A percentile compares a stretch with the other conserved stretches of the same genome.
These are phyloP conservation scores for Malurus splendens DNA, from an alignment of 2,797 vertebrate genomes.

Conservation along the genomic window DNA sequence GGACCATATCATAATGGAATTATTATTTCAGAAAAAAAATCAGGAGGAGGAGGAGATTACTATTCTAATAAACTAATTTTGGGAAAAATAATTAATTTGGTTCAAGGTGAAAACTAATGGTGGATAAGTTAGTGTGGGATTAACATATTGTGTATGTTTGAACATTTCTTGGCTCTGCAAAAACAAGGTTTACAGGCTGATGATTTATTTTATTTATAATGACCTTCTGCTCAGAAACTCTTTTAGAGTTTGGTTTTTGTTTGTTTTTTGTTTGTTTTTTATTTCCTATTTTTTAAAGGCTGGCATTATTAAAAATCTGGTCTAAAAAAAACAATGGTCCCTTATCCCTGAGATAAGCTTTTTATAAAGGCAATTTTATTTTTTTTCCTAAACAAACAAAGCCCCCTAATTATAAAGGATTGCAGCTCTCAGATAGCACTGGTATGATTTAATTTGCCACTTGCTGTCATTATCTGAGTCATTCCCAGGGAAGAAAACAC, in stretches of 20 bases:
- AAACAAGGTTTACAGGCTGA: slow-evolving; percentile 5
- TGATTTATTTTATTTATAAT: slow-evolving; percentile 6
- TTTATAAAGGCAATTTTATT: background rate
- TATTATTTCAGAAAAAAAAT: background rate
- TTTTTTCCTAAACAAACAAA: background rate
- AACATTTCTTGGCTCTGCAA: background rate
- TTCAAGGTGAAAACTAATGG: background rate
- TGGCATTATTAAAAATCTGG: background rate
- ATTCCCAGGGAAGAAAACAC: background rate
- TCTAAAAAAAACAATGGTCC: background rate
- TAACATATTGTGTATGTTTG: background rate
- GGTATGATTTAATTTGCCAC: slow-evolving; percentile 48
- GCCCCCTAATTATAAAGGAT: slow-evolving; percentile 28
- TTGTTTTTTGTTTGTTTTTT: background rate
- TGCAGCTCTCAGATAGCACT: slow-evolving; percentile 15
- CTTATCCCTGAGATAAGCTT: slow-evolving; percentile 10
- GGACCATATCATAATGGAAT: background rate
- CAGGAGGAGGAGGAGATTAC: background rate
- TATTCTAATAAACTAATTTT: background rate
- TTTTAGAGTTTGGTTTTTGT: background rate
- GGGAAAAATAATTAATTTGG: background rate
- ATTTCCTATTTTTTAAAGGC: background rate
- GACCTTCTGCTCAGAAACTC: background rate
- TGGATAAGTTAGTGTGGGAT: background rate
- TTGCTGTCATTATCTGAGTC: slow-evolving; percentile 42